Evolutionary conservation across 1,140 invertebrate species (phyloP).

Genomic region (Sitophilus oryzae): DNA sequence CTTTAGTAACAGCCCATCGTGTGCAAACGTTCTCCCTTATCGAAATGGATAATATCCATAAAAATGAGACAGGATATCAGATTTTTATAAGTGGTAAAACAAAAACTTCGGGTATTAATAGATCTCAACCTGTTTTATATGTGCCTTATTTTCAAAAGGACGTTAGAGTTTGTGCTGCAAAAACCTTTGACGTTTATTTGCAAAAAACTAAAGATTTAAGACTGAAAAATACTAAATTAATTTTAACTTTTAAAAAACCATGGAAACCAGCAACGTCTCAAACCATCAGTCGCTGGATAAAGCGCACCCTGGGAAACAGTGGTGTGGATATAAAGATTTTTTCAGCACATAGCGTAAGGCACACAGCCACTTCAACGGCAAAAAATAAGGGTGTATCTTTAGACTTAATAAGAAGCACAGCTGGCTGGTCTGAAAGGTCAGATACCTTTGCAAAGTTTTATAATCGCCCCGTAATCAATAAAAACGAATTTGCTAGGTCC

Average conservation of each 20-base stretch:
- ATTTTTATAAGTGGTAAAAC: not conserved
- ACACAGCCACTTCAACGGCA: slow-evolving; percentile 29
- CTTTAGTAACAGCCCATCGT: too few relatives aligned
- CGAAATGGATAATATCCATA: not conserved
- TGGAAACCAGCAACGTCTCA: slow-evolving; percentile 17
- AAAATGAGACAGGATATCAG: not conserved
- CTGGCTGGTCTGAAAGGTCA: too few relatives aligned
- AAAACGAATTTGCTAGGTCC: too few relatives aligned
- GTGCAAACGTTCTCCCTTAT: not conserved
- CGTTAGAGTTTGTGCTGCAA: slow-evolving; percentile 3
- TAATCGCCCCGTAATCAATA: too few relatives aligned
- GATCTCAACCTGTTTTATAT: not conserved
- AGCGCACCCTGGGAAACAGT: slow-evolving; percentile 21
- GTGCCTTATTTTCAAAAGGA: not conserved
- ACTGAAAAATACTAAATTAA: not conserved
- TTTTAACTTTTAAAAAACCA: slow-evolving; percentile 4
- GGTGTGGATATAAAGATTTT: slow-evolving; percentile 29
- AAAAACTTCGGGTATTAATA: not conserved
- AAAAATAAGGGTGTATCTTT: too few relatives aligned
- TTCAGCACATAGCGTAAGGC: slow-evolving; percentile 30
- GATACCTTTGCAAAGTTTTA: too few relatives aligned
- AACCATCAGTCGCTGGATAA: slow-evolving; percentile 36
- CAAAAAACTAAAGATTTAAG: slow-evolving; percentile 1
- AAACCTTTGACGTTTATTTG: not conserved
- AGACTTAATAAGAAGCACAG: too few relatives aligned